phyloP scores from a whole-genome alignment of 2,113 vertebrate genomes.

The Anser cygnoides region DNA sequence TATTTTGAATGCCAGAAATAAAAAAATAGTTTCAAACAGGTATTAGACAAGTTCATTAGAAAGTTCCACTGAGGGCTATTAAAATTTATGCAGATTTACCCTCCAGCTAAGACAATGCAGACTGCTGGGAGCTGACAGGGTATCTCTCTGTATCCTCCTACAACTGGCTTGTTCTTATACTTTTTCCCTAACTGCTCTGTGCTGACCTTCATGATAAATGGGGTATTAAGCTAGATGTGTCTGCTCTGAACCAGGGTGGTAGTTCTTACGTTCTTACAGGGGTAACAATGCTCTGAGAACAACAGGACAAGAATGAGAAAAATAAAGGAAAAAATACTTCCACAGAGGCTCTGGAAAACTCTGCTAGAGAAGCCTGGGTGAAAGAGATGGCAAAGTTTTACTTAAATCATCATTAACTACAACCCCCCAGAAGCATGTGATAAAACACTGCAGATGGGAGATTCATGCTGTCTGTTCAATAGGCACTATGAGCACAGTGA shows the following conservation, averaged over 20 bases:
- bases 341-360: not conserved
- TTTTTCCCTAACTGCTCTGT: not conserved
- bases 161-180: not conserved
- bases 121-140: not conserved
- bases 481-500: not conserved
- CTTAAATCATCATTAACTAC: not conserved
- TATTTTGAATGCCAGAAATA: not conserved
- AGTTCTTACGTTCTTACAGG: not conserved
- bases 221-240: not conserved
- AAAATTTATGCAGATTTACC: not conserved
- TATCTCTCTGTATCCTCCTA: not conserved
- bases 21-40: not conserved
- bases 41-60: not conserved
- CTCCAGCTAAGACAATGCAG: not conserved
- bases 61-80: not conserved
- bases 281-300: not conserved
- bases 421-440: rapidly evolving
- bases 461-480: not conserved
- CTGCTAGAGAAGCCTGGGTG: not conserved
- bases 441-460: not conserved
- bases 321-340: not conserved
- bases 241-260: not conserved
- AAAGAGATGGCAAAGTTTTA: not conserved
- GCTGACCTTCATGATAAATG: not conserved
- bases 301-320: not conserved